These are phyloP conservation scores for Drosophila bifasciata DNA, from an alignment of 1,140 invertebrate genomes.

Conservation along the genomic window DNA sequence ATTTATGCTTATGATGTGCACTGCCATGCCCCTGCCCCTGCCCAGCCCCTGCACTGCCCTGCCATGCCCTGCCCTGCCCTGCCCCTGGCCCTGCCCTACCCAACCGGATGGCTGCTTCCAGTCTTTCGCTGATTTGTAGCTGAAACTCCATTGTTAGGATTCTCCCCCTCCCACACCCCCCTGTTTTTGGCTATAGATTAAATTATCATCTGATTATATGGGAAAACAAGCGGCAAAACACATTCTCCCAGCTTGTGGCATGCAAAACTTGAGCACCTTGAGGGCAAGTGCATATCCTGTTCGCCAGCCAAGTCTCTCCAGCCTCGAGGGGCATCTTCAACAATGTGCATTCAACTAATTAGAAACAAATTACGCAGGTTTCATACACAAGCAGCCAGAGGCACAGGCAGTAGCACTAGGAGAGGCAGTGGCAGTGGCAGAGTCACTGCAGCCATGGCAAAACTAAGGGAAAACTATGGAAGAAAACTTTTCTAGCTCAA, in stretches of 20 bases:
- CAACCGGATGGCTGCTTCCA: slow-evolving; percentile 74
- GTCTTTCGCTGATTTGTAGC: slow-evolving; percentile 75
- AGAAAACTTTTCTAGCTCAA: slow-evolving; percentile 72
- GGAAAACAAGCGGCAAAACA: too few relatives aligned
- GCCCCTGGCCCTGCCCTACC: too few relatives aligned
- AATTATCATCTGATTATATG: slow-evolving; percentile 44
- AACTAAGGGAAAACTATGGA: neutral
- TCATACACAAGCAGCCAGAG: slow-evolving; percentile 63
- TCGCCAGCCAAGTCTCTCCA: neutral
- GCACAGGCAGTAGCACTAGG: too few relatives aligned
- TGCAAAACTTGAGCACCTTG: slow-evolving; percentile 1
- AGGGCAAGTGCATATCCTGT: slow-evolving; percentile 24
- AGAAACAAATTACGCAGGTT: slow-evolving; percentile 80
- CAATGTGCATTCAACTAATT: slow-evolving; percentile 81
- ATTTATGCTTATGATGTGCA: slow-evolving; percentile 81
- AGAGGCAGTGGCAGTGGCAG: neutral
- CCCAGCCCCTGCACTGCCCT: too few relatives aligned
- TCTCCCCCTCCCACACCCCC: slow-evolving; percentile 12
- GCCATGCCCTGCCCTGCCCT: too few relatives aligned
- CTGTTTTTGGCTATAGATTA: slow-evolving; percentile 42
- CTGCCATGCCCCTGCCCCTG: too few relatives aligned
- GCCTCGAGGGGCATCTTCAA: slow-evolving; percentile 36
- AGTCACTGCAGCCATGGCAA: too few relatives aligned
- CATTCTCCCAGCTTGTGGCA: too few relatives aligned
- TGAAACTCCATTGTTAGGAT: slow-evolving; percentile 66